These are phyloP conservation scores for Tribolium freemani DNA, from an alignment of 2,888 invertebrate genomes.

Conservation along the genomic window DNA sequence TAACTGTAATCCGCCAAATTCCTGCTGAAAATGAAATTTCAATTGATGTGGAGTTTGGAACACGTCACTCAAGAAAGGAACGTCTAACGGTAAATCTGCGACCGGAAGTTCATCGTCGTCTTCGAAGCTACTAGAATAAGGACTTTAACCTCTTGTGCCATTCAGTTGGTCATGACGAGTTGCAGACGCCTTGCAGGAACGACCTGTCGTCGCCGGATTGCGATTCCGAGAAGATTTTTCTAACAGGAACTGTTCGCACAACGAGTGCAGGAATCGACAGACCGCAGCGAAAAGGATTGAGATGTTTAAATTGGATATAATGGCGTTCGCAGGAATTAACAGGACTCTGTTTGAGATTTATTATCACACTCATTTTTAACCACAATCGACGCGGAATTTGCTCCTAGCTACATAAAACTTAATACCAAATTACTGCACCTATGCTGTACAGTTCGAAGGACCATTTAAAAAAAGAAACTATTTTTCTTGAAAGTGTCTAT, in stretches of 20 bases:
- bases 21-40: slow-evolving; percentile 13
- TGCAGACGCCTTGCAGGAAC: slow-evolving; percentile 24
- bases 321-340: background rate
- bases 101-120: slow-evolving; percentile 66
- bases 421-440: too few species aligned
- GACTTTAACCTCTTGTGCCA: slow-evolving; percentile 64
- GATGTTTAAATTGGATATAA: background rate
- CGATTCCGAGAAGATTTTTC: background rate
- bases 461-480: too few species aligned
- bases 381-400: too few species aligned
- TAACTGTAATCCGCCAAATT: slow-evolving; percentile 16
- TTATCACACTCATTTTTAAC: too few species aligned
- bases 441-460: too few species aligned
- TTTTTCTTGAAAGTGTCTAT: too few species aligned
- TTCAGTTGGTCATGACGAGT: slow-evolving; percentile 35
- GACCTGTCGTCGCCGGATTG: slow-evolving; percentile 24
- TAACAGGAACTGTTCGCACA: background rate
- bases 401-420: too few species aligned
- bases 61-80: slow-evolving; percentile 50
- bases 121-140: slow-evolving; percentile 62
- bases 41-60: background rate
- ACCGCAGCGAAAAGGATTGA: background rate
- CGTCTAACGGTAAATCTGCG: slow-evolving; percentile 65
- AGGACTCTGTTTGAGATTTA: background rate
- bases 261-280: background rate